Percentiles rank a stretch among this genome's conserved stretches.
Evolutionary conservation across 1,140 invertebrate species (phyloP).

Genomic region (Charaxes varanes): DNA sequence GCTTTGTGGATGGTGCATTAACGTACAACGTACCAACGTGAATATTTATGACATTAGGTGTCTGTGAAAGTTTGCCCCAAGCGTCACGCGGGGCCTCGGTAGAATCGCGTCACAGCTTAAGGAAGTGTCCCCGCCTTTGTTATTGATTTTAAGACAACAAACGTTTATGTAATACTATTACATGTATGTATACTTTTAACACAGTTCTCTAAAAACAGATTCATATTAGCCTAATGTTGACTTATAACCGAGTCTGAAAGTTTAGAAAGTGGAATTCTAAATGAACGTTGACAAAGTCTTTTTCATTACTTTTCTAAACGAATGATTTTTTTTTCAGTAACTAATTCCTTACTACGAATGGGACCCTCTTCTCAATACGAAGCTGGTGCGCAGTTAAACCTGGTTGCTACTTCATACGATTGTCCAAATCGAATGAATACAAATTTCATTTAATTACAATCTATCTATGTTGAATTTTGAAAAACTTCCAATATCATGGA

Average conservation of each 20-base stretch:
- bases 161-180: conserved; percentile 4
- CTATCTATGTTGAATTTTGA: too few relatives aligned
- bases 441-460: too few relatives aligned
- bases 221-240: conserved; percentile 2
- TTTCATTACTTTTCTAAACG: too few relatives aligned
- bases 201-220: background rate
- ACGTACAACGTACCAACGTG: conserved; percentile 24
- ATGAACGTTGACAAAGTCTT: background rate
- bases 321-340: too few relatives aligned
- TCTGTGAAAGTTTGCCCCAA: conserved; percentile 38
- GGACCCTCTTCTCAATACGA: too few relatives aligned
- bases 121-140: conserved; percentile 7
- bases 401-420: too few relatives aligned
- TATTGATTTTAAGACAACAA: conserved; percentile 5
- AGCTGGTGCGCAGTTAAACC: too few relatives aligned
- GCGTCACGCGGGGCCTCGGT: conserved; percentile 6
- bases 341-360: too few relatives aligned
- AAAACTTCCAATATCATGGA: too few relatives aligned
- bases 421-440: too few relatives aligned
- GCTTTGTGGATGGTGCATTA: conserved; percentile 26
- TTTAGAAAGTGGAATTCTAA: conserved; percentile 3
- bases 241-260: background rate
- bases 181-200: conserved; percentile 5
- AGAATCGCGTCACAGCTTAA: too few relatives aligned
- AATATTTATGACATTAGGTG: conserved; percentile 44